Evolutionary conservation across 2,888 invertebrate species (phyloP).

Genomic region (Myathropa florea): DNA sequence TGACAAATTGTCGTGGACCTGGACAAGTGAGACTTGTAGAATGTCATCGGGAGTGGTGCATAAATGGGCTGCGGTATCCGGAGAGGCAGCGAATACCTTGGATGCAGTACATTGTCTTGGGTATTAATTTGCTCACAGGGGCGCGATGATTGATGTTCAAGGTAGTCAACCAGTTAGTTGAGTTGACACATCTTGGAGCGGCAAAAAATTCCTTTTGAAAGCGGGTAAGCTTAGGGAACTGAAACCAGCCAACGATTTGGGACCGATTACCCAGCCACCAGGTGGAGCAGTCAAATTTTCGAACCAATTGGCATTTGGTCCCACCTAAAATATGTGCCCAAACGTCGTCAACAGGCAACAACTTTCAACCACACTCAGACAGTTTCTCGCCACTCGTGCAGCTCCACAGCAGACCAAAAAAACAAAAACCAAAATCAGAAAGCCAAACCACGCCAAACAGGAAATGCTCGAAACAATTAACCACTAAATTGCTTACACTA

Average conservation of each 20-base stretch:
- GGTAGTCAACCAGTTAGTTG: not conserved
- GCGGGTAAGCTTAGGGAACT: no score
- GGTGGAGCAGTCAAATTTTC: no score
- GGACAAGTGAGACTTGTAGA: not conserved
- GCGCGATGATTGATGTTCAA: not conserved
- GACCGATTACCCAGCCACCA: no score
- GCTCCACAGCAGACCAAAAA: not conserved
- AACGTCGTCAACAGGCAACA: no score
- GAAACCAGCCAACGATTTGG: no score
- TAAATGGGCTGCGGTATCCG: not conserved
- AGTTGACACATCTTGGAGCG: not conserved
- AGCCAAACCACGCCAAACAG: not conserved
- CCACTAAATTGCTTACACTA: slow-evolving; percentile 20
- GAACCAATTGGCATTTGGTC: no score
- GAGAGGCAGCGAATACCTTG: not conserved
- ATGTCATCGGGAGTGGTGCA: not conserved
- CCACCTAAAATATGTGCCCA: no score
- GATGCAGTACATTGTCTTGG: not conserved
- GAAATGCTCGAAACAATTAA: slow-evolving; percentile 22
- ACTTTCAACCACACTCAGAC: no score
- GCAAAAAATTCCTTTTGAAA: no score
- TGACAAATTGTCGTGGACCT: slow-evolving; percentile 20
- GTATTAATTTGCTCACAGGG: not conserved
- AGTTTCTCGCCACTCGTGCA: no score
- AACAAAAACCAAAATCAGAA: not conserved